Evolutionary conservation across 2,888 invertebrate genomes (phyloP), one percentile per base, ranked within the genome.

Genomic region (Eupithecia exiguata): DNA sequence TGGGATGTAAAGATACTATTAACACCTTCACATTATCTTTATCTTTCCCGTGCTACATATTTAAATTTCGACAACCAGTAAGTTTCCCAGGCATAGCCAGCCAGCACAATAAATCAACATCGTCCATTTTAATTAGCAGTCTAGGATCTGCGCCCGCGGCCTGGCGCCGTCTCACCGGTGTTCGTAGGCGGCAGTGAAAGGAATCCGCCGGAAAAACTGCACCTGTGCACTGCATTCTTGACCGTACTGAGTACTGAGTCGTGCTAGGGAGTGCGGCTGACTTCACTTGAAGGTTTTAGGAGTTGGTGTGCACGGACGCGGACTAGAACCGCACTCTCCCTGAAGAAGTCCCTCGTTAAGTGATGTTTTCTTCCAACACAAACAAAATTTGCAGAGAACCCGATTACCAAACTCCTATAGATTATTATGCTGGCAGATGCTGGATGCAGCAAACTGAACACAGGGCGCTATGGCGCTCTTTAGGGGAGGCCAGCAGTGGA

Each of bases 121-220:
- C 81, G 84, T 86, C 85, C 79, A 81, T 72, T 84, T 84, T 87
- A 87, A 87, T 87, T 85, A 84, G 71, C 83, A 80, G 79, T 80
- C 86, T 87, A 81, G 83, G 83, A 85, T 84, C 84, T 82, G 82
- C 83, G 88, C 82, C 83, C 86, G 84, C 80, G 84, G 77, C 73
- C 68, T 76, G 81, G 82, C 82, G 81, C 81, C 80, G 71, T 75
- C 71, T 81, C 82, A 80, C 81, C 80, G 71, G 75, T 69, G 70
- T 65, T 70, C 71, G 78, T 78, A 77, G 80, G 79, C 70, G 80
- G 74, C 70, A 76, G 80, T 80, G 80, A 80, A 80, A 78, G 80
- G 80, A 74, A 75, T 67, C 68, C 67, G 46, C 43, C 66, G 75
- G 74, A 76, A 77, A 74, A 75, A 77, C 73, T 73, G 75, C 77